These are phyloP conservation scores for Regulus satrapa DNA, from an alignment of 2,113 vertebrate species.

Conservation along the genomic window DNA sequence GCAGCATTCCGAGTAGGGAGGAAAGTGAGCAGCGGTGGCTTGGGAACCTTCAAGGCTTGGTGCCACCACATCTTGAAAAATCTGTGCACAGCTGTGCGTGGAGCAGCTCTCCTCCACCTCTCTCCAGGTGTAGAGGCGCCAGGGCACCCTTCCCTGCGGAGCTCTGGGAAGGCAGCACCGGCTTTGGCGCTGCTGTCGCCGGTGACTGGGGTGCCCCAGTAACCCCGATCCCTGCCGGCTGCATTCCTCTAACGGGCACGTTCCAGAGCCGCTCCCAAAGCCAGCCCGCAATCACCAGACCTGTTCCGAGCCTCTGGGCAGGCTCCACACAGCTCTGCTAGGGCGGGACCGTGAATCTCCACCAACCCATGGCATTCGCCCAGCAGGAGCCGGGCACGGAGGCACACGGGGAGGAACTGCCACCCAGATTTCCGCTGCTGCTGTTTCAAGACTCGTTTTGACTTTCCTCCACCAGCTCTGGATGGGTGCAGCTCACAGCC, in stretches of 20 bases:
- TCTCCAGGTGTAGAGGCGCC: background rate
- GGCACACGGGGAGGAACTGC: background rate
- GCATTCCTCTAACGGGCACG: background rate
- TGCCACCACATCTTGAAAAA: background rate
- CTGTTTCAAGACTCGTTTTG: background rate
- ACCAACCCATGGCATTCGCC: background rate
- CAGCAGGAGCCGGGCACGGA: background rate
- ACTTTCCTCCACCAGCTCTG: background rate
- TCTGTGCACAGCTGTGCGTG: background rate
- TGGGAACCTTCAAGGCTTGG: background rate
- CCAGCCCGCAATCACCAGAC: background rate
- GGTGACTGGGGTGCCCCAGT: rapidly evolving
- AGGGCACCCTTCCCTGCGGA: background rate
- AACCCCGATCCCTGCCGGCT: background rate
- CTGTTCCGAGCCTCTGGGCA: background rate
- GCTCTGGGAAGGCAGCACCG: rapidly evolving
- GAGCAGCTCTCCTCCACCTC: background rate
- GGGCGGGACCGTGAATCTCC: rapidly evolving
- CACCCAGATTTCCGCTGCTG: background rate
- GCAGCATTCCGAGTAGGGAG: background rate
- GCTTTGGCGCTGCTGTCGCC: rapidly evolving
- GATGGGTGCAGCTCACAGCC: background rate
- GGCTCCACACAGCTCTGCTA: background rate
- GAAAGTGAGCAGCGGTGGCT: background rate
- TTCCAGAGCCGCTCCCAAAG: background rate